Evolutionary conservation across 2,113 vertebrate species (phyloP), one percentile per base, ranked within the genome.

Genomic region (Nothobranchius kuhntae): DNA sequence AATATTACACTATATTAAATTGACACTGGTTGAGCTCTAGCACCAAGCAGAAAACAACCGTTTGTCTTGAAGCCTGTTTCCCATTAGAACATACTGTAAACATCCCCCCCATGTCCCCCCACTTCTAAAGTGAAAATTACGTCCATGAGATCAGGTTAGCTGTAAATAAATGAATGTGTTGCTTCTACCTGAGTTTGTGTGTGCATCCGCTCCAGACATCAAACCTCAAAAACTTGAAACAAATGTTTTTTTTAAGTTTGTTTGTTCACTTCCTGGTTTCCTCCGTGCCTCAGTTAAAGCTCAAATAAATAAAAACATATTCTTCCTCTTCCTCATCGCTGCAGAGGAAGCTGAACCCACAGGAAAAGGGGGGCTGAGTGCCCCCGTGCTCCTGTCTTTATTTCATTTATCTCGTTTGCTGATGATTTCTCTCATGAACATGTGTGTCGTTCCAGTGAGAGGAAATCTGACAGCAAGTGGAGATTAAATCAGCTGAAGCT

Each of bases 341-440:
- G 4, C 53, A 56, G 42, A 67, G 72, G 71, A 84, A 86, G 65
- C 59, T 73, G 61, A 83, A 65, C 15, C 77, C 73, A 83, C 75
- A 80, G 56, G 59, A 77, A 77, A 72, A 30, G 2, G 15, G 38
- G 72, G 50, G 64, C 8, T 66, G 55, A 71, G 74, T 66, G 71
- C 53, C 62, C n/a, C n/a, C n/a, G n/a, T n/a, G n/a, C n/a, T n/a
- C n/a, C n/a, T 46, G 36, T 51, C 63, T 71, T 53, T 8, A 14
- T 60, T 7, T 26, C 6, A 2, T 6, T 3, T 38, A 38, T 38
- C 7, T 38, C 3, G 7, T 40, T 40, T 6, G 7, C 9, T 40
- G 38, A 40, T 40, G 26, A 2, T 30, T 2, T 4, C 4, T 2
- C 26, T 30, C 26, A 2, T 30, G 4, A 30, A 30, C 26, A 4